Conservation (phyloP, 2,113 vertebrate genomes). For the Electrona antarctica region DNA sequence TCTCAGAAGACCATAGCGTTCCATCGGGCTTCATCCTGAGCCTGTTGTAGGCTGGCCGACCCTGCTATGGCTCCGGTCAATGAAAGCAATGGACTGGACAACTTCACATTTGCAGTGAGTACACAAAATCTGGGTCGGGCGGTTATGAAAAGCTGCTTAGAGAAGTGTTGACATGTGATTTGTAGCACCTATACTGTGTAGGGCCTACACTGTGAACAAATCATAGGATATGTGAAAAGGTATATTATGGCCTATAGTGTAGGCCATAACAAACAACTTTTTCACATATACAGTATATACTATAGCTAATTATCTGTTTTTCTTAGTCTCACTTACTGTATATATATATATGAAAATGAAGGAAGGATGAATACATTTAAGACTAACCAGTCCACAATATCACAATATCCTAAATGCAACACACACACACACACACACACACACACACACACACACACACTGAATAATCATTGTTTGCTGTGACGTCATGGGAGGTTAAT, state of each 20-base stretch:
- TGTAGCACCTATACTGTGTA: background rate
- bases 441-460: background rate
- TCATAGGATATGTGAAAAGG: too few relatives aligned
- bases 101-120: constrained; percentile 78
- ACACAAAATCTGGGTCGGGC: background rate
- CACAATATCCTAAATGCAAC: background rate
- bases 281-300: background rate
- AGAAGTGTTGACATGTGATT: background rate
- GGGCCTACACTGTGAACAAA: too few relatives aligned
- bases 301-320: background rate
- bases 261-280: background rate
- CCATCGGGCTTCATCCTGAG: constrained; percentile 21
- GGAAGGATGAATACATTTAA: too few relatives aligned
- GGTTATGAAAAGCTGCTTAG: background rate
- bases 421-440: background rate
- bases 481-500: constrained; percentile 9
- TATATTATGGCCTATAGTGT: background rate
- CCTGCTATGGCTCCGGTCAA: constrained; percentile 73
- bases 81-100: constrained; percentile 67
- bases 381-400: background rate
- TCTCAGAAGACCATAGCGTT: constrained; percentile 5
- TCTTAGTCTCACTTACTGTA: too few relatives aligned
- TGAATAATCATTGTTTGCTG: background rate
- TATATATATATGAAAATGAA: too few relatives aligned
- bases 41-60: background rate